Evolutionary conservation across 35 echinoderm and acorn worm genomes (phyloP).

Genomic region (Apostichopus parvimensis): DNA sequence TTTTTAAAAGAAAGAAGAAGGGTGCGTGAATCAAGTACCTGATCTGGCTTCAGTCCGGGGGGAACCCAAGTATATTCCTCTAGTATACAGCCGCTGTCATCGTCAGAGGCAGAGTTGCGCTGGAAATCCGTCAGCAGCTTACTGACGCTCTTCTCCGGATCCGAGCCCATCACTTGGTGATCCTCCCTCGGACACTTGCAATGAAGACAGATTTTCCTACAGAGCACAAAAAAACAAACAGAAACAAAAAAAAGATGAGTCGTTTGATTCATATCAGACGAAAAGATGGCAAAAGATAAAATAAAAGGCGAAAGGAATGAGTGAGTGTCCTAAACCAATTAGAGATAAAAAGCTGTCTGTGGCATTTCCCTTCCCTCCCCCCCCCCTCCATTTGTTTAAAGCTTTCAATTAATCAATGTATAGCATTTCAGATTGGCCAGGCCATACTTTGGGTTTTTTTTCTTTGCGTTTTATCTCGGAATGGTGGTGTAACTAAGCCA

Average conservation of each 20-base stretch:
- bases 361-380: background rate
- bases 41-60: slow-evolving; percentile 95
- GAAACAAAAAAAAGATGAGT: background rate
- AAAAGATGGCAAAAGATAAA: background rate
- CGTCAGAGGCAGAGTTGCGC: slow-evolving; percentile 89
- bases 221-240: slow-evolving; percentile 3
- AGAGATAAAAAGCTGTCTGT: slow-evolving; percentile 15
- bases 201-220: slow-evolving; percentile 98
- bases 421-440: slow-evolving; percentile 11
- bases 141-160: slow-evolving; percentile 92
- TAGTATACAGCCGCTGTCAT: slow-evolving; percentile 96
- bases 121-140: slow-evolving; percentile 93
- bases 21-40: slow-evolving; percentile 55
- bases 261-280: slow-evolving; percentile 6
- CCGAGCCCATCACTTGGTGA: slow-evolving; percentile 81
- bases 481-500: slow-evolving; percentile 40
- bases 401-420: slow-evolving; percentile 37
- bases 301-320: background rate
- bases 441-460: slow-evolving; percentile 30
- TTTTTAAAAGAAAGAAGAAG: no score
- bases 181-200: slow-evolving; percentile 98
- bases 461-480: no score
- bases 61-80: slow-evolving; percentile 99
- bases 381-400: background rate
- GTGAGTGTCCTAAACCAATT: slow-evolving; percentile 20